Base-by-base conservation (phyloP, 2,113 vertebrate genomes). In the Sphaerodactylus townsendi region DNA sequence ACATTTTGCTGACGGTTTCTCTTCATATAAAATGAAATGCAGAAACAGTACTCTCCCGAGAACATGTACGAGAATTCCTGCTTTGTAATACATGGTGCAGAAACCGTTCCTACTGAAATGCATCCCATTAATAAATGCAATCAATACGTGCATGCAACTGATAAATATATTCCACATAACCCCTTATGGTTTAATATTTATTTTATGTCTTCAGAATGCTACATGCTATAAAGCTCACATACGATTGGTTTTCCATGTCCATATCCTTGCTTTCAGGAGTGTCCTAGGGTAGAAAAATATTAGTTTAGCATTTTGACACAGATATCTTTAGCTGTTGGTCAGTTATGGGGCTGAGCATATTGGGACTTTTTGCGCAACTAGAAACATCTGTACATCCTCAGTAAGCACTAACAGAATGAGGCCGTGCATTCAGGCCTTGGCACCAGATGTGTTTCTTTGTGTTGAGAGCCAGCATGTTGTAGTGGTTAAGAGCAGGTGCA, bases 1-100 rank as follows among this genome's bases (percentile, higher is more conserved):
- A 89, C 73, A 76, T 86, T 23, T 53, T 64, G 92, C 88, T 90
- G 89, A 91, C 25, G 86, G 75, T 84, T 83, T 72, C 72, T 30
- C 44, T 35, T 25, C 35, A 4, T 33, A n/a, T 30, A 41, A 39
- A 13, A 14, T 28, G 4, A 2, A 15, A 11, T 9, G 48, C 13
- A 13, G 37, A 28, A 28, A 28, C 14, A 30, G 13, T 53, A 4
- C 7, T 37, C 23, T 30, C 66, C 21, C 9, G 33, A 50, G 44
- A 69, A 33, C 56, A 23, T 14, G 41, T 30, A 30, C 65, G 39
- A 44, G 25, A 66, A 48, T 17, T 3, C 8, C 53, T 69, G 17
- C 11, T 50, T 81, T 70, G 21, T 37, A 70, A 19, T 37, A 50
- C 6, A 17, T 44, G 35, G n/a, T 69, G n/a, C 37, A 70, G 39